Evolutionary conservation across 2,113 vertebrate species (phyloP).

Genomic region (Galbula dea): DNA sequence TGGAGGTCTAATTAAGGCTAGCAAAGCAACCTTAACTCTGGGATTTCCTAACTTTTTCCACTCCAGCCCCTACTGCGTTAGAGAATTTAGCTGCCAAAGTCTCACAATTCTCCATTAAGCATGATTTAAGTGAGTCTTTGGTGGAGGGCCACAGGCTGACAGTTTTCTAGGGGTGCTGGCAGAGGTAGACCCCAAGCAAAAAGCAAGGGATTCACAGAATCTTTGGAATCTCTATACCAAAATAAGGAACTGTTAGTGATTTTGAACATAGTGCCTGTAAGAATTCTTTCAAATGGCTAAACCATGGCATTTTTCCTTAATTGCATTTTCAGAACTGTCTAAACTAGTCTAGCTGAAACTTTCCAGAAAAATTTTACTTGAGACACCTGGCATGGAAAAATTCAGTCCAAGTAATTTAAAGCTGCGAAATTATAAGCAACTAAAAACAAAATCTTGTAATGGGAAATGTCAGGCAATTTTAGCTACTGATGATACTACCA

Average conservation of each 20-base stretch:
- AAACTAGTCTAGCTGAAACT: slow-evolving; percentile 50
- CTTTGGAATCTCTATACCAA: not conserved
- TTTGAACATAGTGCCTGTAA: not conserved
- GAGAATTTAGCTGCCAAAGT: not conserved
- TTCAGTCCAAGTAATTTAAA: slow-evolving; percentile 59
- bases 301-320: slow-evolving; percentile 22
- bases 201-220: not conserved
- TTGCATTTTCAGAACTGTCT: slow-evolving; percentile 59
- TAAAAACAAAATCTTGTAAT: slow-evolving; percentile 51
- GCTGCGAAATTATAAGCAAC: slow-evolving; percentile 55
- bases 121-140: not conserved
- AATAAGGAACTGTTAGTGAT: not conserved
- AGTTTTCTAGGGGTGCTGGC: not conserved
- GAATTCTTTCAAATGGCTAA: slow-evolving; percentile 7
- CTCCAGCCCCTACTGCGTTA: not conserved
- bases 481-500: slow-evolving; percentile 46
- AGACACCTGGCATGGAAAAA: slow-evolving; percentile 66
- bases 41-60: slow-evolving; percentile 12
- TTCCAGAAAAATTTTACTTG: slow-evolving; percentile 57
- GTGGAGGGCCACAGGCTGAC: not conserved
- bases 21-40: not conserved
- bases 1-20: not conserved
- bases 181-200: not conserved
- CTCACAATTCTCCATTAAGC: not conserved
- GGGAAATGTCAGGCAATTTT: slow-evolving; percentile 60